Evolutionary conservation across 1,140 invertebrate species (phyloP), one percentile per base, ranked within the genome.

Genomic region (Zaprionus capensis): DNA sequence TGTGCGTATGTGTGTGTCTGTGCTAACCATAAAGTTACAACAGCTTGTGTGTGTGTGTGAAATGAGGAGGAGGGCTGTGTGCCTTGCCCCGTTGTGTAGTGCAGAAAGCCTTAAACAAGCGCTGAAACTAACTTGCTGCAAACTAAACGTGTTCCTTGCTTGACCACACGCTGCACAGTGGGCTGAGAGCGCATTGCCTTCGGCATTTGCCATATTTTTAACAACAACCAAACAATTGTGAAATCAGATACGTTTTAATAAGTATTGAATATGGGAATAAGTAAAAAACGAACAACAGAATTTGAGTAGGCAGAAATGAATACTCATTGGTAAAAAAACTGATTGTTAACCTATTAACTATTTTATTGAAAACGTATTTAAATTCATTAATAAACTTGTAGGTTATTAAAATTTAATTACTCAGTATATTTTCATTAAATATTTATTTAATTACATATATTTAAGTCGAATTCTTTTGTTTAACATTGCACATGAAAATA

Each of bases 111-210:
- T 61, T 26, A 46, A 22, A 26, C 2, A 66, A 51, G 12, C 56
- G 34, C 24, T 31, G 36, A 51, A 55, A 49, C 66, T 31, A 49
- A 74, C 71, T 74, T 74, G 67, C 58, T 22, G 38, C 59, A 71
- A 64, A 53, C 53, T 51, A 63, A 57, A 57, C 41, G 66, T 62
- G 68, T 31, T 55, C 31, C 38, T 31, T 61, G 53, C 28, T 76
- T 76, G 62, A 64, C 67, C 68, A 31, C 59, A 28, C 31, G 28
- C 26, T 34, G 56, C 55, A 65, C 53, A 71, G 53, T 71, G 55
- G 44, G 6, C 46, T 38, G 11, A 22, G 26, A 31, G 4, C 31
- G 1, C 14, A 5, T 0, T 41, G 38, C 15, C 12, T 26, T 26
- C 24, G 24, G 24, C 0, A 26, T 26, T 26, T 24, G 0, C 24